Base-by-base conservation (phyloP, 1,140 invertebrate species). In the Drepana arcuata region DNA sequence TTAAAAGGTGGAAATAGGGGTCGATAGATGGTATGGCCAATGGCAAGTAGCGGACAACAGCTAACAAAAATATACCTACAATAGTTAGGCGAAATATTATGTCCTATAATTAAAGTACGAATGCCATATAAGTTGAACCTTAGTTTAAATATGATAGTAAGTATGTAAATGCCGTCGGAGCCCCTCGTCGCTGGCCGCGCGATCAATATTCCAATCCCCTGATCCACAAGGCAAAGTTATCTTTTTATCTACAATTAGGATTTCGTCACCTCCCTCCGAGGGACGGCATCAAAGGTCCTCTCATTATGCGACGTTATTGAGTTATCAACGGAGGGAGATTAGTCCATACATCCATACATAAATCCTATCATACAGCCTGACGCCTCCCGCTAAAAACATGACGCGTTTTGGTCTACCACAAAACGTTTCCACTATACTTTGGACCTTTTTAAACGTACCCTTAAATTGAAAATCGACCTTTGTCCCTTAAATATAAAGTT, bases 191-290 rank as follows among this genome's bases (percentile, higher is more conserved):
- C 4, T 21, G 18, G 4, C 18, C 9, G 10, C 25, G 1, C 14
- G 16, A 41, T 66, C 57, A 58, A 61, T 60, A 58, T 41, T 30
- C 24, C 40, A 42, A 43, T 46, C 53, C 42, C 56, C 59, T 33
- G 25, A 29, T 46, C 47, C 48, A 36, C 43, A 30, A 44, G 48
- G 53, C 58, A 64, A 66, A 70, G 60, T 73, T 81, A 81, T 81
- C 77, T 78, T 81, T 81, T 81, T 81, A 81, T 81, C 77, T 77
- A 65, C 67, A 81, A 81, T 81, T 77, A 71, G 73, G 77, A 79
- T 81, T 81, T 77, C 59, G 74, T 71, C 75, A 70, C 75, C 67
- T 77, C 66, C 61, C 48, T 29, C 21, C 27, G 32, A 25, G 39
- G 41, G 40, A 10, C 44, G 45, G 42, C 77, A 64, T 81, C 74